Percentiles rank a stretch among this genome's conserved stretches.
Conservation (phyloP, 2,888 invertebrate species). For the Xestia ashworthii region DNA sequence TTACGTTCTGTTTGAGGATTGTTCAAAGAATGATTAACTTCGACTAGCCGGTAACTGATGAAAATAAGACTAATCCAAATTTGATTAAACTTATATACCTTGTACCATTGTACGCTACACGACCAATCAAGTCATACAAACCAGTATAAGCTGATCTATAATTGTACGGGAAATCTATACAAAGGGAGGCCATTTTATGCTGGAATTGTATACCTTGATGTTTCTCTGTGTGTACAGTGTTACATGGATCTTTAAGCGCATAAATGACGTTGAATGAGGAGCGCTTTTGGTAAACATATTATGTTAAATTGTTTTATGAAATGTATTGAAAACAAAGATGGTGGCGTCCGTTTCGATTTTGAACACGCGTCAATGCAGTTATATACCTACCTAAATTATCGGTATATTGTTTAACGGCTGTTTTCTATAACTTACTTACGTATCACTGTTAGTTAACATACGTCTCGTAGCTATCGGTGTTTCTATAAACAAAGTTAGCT, state of each 20-base stretch:
- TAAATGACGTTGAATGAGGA: neutral
- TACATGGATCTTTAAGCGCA: neutral
- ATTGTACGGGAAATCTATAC: no score
- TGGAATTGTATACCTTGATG: no score
- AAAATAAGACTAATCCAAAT: neutral
- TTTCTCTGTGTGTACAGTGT: neutral
- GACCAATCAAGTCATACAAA: no score
- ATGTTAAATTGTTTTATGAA: neutral
- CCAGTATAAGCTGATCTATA: no score
- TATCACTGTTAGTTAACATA: no score
- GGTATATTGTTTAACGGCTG: neutral
- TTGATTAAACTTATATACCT: neutral
- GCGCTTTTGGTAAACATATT: neutral
- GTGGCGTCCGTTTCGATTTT: neutral
- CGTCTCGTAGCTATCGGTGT: no score
- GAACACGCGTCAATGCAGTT: neutral
- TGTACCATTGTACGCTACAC: neutral
- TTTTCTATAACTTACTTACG: no score
- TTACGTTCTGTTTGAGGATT: conserved; percentile 41
- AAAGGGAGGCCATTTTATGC: no score
- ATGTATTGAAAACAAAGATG: neutral
- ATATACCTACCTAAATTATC: neutral
- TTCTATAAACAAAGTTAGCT: no score
- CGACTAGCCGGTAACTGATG: neutral
- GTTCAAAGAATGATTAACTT: conserved; percentile 32